Evolutionary conservation across 2,113 vertebrate species (phyloP), one percentile per base, ranked within the genome.

Genomic region (Genyomyrus donnyi): DNA sequence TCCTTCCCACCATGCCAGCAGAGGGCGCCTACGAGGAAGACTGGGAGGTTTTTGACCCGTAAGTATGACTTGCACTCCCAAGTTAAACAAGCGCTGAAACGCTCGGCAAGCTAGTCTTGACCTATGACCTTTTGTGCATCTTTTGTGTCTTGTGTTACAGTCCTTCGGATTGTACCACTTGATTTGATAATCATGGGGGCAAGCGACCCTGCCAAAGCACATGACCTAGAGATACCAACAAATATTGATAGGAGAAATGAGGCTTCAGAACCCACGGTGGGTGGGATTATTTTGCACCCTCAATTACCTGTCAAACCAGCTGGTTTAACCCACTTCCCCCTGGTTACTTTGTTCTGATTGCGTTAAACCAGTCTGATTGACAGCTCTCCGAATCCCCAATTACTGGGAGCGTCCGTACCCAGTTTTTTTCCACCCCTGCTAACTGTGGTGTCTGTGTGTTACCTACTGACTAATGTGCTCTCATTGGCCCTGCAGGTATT

Each of bases 11-110:
- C 83, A 97, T 98, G 74, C 98, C 98, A 6, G 96, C 97, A 74
- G 98, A 99, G 91, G 97, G 97, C 62, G 96, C 98, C 83, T 99
- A 99, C 91, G 98, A 99, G 92, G 98, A 99, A 94, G 98, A 99
- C 95, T 99, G 98, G 98, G 98, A 99, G 93, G 98, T 99, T 80
- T 99, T 99, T 96, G 98, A 99, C 94, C 98, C 98, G 98, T 99
- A 93, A 97, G 98, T 98, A 84, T 45, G 90, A 5, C n/a, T 89
- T 39, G 24, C 3, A 66, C 35, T n/a, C 19, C 83, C 9, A 42
- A 19, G 74, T 80, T 39, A 42, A 80, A 42, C 31, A 19, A 80
- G 35, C 35, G 74, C 31, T 80, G 74, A 80, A 35, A 80, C 74
- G 10, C 74, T 80, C 5, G 17, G 74, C 74, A 80, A 80, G 74